These are phyloP conservation scores for Kryptolebias marmoratus DNA, from an alignment of 2,113 vertebrate species.

Conservation along the genomic window DNA sequence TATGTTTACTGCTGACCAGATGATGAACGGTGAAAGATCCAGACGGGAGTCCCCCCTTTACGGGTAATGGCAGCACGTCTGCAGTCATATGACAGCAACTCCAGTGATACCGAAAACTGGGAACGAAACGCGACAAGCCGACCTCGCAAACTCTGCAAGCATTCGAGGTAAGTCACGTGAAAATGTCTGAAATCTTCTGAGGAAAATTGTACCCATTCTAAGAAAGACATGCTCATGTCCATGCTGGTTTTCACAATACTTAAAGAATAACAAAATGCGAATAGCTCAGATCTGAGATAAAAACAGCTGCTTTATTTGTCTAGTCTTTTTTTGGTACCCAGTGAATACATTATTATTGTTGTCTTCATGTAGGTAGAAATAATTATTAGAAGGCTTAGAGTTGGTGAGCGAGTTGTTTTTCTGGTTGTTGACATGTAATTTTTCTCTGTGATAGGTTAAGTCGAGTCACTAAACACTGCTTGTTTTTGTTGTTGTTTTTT, in stretches of 20 bases:
- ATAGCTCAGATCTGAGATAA: too few relatives aligned
- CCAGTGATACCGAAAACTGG: conserved; percentile 93
- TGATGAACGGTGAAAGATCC: conserved; percentile 87
- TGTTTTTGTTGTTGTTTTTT: neutral
- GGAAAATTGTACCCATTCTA: too few relatives aligned
- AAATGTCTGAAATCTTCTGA: neutral
- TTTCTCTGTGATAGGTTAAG: neutral
- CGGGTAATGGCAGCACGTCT: conserved; percentile 93
- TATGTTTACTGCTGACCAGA: conserved; percentile 70
- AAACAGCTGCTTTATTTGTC: too few relatives aligned
- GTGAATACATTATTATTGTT: too few relatives aligned
- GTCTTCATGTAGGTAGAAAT: too few relatives aligned
- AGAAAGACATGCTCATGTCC: too few relatives aligned
- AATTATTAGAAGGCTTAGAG: too few relatives aligned
- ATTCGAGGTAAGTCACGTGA: conserved; percentile 87
- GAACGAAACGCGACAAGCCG: conserved; percentile 89
- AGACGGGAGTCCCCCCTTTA: conserved; percentile 61
- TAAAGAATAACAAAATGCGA: too few relatives aligned
- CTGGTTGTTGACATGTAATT: neutral
- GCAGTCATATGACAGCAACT: conserved; percentile 95
- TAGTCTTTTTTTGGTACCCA: too few relatives aligned
- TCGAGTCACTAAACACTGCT: neutral
- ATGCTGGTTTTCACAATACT: too few relatives aligned
- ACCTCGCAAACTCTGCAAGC: conserved; percentile 92
- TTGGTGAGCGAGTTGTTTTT: neutral